A percentile compares a stretch with the other conserved stretches of the same genome.
Conservation (phyloP, 1,140 invertebrate genomes). For the Polypedilum pembai region DNA sequence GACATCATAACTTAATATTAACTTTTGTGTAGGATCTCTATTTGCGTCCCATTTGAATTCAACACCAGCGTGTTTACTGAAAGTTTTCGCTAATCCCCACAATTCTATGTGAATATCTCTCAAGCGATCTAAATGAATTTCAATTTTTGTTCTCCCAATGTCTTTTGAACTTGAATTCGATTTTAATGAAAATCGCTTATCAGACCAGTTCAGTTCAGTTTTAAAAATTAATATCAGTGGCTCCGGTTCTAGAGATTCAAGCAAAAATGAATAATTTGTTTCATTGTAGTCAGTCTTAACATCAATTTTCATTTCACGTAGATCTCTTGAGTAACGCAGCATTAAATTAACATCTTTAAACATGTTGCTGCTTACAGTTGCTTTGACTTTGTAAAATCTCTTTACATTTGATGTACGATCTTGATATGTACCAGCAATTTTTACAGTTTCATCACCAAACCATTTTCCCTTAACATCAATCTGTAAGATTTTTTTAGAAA, state of each 20-base stretch:
- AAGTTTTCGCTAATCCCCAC: conserved; percentile 48
- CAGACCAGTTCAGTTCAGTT: neutral
- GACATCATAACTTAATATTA: conserved; percentile 43
- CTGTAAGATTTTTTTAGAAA: too few relatives aligned
- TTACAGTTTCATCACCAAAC: conserved; percentile 69
- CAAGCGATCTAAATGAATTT: conserved; percentile 46
- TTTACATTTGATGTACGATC: conserved; percentile 56
- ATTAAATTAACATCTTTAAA: conserved; percentile 59
- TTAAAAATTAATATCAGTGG: conserved; percentile 16
- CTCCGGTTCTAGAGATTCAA: conserved; percentile 33
- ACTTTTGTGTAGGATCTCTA: conserved; percentile 63
- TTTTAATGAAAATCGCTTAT: neutral
- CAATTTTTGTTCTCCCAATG: neutral
- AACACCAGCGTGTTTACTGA: conserved; percentile 55
- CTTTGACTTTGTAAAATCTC: conserved; percentile 57
- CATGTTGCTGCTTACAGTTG: conserved; percentile 58
- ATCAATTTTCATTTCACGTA: conserved; percentile 37
- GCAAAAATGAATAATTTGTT: conserved; percentile 39
- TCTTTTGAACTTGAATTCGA: neutral
- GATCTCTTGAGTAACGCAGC: conserved; percentile 50
- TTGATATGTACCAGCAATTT: conserved; percentile 58
- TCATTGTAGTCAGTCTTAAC: conserved; percentile 39
- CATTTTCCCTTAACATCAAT: conserved; percentile 61
- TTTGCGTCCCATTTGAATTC: conserved; percentile 77
- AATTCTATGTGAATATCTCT: conserved; percentile 63